A percentile compares a stretch with the other conserved stretches of the same genome.
phyloP scores from a whole-genome alignment of 2,888 invertebrate genomes.

The Trichopria drosophilae region DNA sequence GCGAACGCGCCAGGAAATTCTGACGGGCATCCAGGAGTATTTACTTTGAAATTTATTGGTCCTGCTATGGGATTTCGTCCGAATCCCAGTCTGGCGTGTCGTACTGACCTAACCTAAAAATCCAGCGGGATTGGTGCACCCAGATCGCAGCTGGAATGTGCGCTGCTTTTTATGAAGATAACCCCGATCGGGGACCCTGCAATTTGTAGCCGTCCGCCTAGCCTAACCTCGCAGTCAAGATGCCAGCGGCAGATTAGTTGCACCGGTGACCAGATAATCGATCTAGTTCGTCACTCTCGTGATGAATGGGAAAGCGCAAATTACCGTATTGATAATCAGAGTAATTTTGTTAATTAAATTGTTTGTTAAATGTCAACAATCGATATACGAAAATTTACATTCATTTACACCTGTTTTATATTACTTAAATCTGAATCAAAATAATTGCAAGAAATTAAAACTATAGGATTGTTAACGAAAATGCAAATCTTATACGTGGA shows the following conservation, averaged over 20 bases:
- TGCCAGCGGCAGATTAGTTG: conserved; percentile 31
- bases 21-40: conserved; percentile 21
- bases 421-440: no score
- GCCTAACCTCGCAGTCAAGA: conserved; percentile 22
- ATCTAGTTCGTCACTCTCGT: no score
- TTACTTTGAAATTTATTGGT: conserved; percentile 37
- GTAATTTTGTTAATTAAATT: no score
- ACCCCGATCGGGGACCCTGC: conserved; percentile 25
- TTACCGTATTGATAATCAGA: no score
- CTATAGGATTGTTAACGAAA: no score
- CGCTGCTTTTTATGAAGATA: conserved; percentile 27
- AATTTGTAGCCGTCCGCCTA: conserved; percentile 29
- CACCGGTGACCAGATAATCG: conserved; percentile 18
- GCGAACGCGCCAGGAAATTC: no score
- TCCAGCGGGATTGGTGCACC: conserved; percentile 25
- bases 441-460: no score
- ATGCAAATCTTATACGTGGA: no score
- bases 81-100: conserved; percentile 14
- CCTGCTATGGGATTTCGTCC: conserved; percentile 15
- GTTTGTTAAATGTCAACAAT: no score
- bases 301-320: no score
- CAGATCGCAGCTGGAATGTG: conserved; percentile 28
- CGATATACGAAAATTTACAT: no score
- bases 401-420: no score
- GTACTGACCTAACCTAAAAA: conserved; percentile 40